Conservation (phyloP, 2,797 vertebrate genomes). For the Ambastaia sidthimunki region DNA sequence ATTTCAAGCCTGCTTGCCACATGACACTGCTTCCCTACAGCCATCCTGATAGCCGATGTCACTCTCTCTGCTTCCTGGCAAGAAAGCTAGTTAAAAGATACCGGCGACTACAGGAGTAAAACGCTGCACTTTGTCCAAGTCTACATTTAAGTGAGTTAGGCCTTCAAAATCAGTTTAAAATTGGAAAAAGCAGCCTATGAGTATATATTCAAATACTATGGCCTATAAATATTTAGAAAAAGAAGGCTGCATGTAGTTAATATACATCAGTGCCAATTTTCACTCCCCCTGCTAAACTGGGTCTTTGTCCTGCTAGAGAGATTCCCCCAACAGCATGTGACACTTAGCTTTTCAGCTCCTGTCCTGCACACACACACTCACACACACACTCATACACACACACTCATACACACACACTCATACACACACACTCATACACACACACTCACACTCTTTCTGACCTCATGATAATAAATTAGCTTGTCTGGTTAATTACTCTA, state of each 20-base stretch:
- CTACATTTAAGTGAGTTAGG: constrained; percentile 11
- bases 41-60: constrained; percentile 47
- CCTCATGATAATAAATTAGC: constrained; percentile 47
- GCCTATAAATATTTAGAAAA: not conserved
- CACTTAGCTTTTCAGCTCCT: not conserved
- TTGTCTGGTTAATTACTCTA: constrained; percentile 58
- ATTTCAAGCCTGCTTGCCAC: constrained; percentile 41
- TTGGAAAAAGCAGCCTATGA: not conserved
- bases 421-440: not conserved
- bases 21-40: constrained; percentile 34
- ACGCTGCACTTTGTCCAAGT: not conserved
- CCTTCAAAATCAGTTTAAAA: constrained; percentile 11
- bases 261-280: no score
- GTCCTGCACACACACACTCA: constrained; percentile 23
- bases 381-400: no score
- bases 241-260: no score
- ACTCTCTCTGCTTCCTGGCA: constrained; percentile 50
- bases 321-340: constrained; percentile 41
- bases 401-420: no score
- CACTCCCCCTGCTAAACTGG: not conserved
- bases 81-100: constrained; percentile 58
- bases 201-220: constrained; percentile 24
- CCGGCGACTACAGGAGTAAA: constrained; percentile 45
- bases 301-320: constrained; percentile 22
- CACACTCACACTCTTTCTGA: not conserved